phyloP scores from a whole-genome alignment of 2,888 invertebrate genomes.

The Calliphora vomitoria region DNA sequence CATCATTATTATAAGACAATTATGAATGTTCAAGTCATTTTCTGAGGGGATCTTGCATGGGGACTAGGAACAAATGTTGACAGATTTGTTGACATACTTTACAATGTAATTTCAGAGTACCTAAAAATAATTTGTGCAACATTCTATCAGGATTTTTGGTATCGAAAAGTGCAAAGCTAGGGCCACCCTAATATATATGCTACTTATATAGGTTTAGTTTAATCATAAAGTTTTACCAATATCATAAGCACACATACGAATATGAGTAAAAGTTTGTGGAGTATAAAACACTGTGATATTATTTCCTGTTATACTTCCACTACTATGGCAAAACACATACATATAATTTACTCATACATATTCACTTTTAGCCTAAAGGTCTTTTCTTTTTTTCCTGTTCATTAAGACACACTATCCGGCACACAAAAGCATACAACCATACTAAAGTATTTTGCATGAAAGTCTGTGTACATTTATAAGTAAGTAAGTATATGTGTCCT shows the following conservation, averaged over 20 bases:
- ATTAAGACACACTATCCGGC: background rate
- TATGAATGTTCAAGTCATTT: too few relatives aligned
- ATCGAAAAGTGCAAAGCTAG: too few relatives aligned
- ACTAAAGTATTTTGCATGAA: slow-evolving; percentile 25
- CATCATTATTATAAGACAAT: too few relatives aligned
- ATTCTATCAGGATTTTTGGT: too few relatives aligned
- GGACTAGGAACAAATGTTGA: too few relatives aligned
- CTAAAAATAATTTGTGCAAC: too few relatives aligned
- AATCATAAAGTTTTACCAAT: slow-evolving; percentile 11
- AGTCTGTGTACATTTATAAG: background rate
- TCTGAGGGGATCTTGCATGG: too few relatives aligned
- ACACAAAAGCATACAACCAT: background rate
- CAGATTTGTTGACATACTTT: too few relatives aligned
- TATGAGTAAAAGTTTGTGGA: background rate
- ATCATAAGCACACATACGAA: background rate
- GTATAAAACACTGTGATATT: slow-evolving; percentile 40
- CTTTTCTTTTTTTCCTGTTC: slow-evolving; percentile 9
- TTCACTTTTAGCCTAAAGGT: slow-evolving; percentile 50
- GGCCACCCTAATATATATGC: too few relatives aligned
- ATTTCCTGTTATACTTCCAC: slow-evolving; percentile 62
- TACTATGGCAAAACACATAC: slow-evolving; percentile 16
- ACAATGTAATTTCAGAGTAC: too few relatives aligned
- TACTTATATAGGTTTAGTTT: slow-evolving; percentile 20
- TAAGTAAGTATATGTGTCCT: background rate
- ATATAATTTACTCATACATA: slow-evolving; percentile 22